Evolutionary conservation across 2,113 vertebrate species (phyloP), one percentile per base, ranked within the genome.

Genomic region (Excalfactoria chinensis): DNA sequence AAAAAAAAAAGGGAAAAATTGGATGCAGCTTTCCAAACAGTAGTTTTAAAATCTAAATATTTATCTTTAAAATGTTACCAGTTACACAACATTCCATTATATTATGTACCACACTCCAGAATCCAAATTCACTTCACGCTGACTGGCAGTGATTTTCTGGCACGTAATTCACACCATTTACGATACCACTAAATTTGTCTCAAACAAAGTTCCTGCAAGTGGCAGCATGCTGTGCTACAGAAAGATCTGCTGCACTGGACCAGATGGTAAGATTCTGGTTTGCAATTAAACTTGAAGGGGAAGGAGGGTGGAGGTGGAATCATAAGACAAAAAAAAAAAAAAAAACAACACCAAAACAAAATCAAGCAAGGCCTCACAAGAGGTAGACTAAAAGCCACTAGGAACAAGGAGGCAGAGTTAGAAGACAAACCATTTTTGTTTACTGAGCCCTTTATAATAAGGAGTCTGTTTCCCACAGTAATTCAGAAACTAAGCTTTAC

Each of bases 221-320:
- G 79, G 60, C 28, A 83, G 51, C 83, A 70, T 13, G 56, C 75
- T 86, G 79, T 68, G 92, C 34, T 86, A 56, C 66, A 91, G 56
- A 80, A 2, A 64, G 79, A n/a, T 90, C 43, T 86, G 40, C 76
- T 84, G 53, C 56, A 13, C 76, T 55, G 44, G 56, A 60, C 64
- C 93, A 91, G 93, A 90, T 93, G 88, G 69, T 17, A 81, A 80
- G 87, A 83, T 66, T 66, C 71, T 76, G 21, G 32, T 83, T 81
- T 77, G 43, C 22, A 75, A 11, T 72, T 62, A 17, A 43, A 46
- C 40, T 40, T 53, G 51, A 23, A 17, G 40, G 25, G 18, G 19
- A 26, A 18, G 48, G 28, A 49, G 18, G 22, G 15, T n/a, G 18
- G 23, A 5, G 35, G 55, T 64, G 40, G 78, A 72, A 62, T 8